Percentiles rank a stretch among this genome's conserved stretches.
Evolutionary conservation across 2,113 vertebrate genomes (phyloP).

Genomic region (Rhea americana): DNA sequence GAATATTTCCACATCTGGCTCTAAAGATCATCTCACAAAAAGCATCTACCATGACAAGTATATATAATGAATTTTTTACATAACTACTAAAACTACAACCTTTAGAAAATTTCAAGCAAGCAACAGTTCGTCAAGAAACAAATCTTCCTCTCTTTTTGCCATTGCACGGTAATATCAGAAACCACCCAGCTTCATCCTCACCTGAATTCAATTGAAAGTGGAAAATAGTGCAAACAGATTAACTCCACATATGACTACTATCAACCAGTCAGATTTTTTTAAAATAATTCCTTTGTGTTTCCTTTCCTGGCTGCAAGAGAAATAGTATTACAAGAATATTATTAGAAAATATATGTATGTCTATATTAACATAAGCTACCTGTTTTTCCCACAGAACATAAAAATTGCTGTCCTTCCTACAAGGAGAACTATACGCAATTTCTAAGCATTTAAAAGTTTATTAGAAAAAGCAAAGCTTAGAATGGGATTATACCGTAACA

Average conservation of each 20-base stretch:
- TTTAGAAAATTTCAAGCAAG: neutral
- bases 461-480: neutral
- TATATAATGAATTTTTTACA: neutral
- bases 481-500: rapidly evolving
- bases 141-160: neutral
- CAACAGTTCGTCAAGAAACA: neutral
- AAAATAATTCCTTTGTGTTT: neutral
- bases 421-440: neutral
- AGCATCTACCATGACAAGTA: neutral
- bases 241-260: neutral
- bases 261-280: neutral
- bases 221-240: neutral
- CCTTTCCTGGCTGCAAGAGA: neutral
- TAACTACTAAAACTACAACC: neutral
- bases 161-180: neutral
- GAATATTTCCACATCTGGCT: neutral
- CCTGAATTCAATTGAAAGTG: neutral
- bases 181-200: neutral
- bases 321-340: neutral
- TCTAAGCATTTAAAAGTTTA: neutral
- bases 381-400: neutral
- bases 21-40: neutral
- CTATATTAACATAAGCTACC: neutral
- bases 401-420: neutral
- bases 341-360: no score